Evolutionary conservation across 2,797 vertebrate species (phyloP), one percentile per base, ranked within the genome.

Genomic region (Ctenochaetus hawaiiensis): DNA sequence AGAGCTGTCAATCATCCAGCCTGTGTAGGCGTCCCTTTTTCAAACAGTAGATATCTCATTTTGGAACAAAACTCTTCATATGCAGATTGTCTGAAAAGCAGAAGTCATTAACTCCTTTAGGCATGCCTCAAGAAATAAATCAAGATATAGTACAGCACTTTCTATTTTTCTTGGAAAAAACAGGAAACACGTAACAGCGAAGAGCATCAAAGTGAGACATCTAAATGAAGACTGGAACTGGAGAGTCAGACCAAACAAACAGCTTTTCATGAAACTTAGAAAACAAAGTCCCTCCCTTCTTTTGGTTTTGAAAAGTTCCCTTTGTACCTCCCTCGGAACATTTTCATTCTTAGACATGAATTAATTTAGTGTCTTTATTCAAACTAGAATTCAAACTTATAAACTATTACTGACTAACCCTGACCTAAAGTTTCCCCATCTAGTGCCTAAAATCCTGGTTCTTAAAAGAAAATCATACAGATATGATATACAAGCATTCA

Each of bases 21-120:
- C 20, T 3, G 41, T 16, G 65, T 47, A 30, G 73, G 57, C 64
- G 22, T 65, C 58, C 16, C 43, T 34, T 65, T 80, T 64, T 78
- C n/a, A 72, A 81, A 81, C 30, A 18, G 72, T 39, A 57, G 23
- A 74, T 70, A 72, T 73, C 57, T 90, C 79, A 85, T 77, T 88
- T 84, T 81, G 69, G 74, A 87, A 86, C 43, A 73, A 88, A 89
- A 81, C 62, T 81, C 74, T 82, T 80, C 82, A 86, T 84, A 81
- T 81, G 83, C 82, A 89, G 91, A 94, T 93, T 93, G 91, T 91
- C 90, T 79, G 85, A 91, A 82, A 74, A 89, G 90, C 88, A 92
- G 84, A 85, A 87, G 72, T 90, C 82, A 68, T 90, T 75, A 78
- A 82, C 80, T 90, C 80, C 70, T 78, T 91, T 87, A 77, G 83